Evolutionary conservation across 2,888 invertebrate species (phyloP), one percentile per base, ranked within the genome.

Genomic region (Frankliniella intonsa): DNA sequence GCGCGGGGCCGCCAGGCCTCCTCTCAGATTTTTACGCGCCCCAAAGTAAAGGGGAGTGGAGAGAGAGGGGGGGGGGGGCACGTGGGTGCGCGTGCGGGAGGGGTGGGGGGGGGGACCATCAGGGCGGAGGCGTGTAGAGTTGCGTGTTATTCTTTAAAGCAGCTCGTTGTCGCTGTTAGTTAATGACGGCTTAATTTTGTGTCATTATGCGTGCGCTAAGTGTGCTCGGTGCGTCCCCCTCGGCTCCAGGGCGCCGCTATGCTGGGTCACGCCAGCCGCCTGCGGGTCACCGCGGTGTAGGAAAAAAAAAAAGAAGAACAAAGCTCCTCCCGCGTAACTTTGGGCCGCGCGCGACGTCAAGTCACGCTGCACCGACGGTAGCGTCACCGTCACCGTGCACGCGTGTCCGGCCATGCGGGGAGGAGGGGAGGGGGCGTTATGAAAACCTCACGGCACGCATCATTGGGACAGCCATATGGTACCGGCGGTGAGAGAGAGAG

Each of bases 171-270:
- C 69, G 69, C 69, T 76, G 22, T 76, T 76, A 25, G 69, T 76
- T 76, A 76, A 76, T 76, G 69, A 76, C 69, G 69, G 69, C 69
- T 76, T 76, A 76, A 76, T 76, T 76, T 76, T 76, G 69, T 76
- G 69, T 76, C 69, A 76, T 76, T 76, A 76, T 76, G 69, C 69
- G 69, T 76, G 69, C 69, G 69, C 69, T 76, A 76, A 76, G 69
- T 76, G 69, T 76, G 69, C 69, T 76, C 22, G 22, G 69, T 76
- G 38, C 69, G 69, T 25, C 22, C 25, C 25, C 10, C 9, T 12
- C 22, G 22, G 38, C 38, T 5, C 38, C 38, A 38, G 38, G 38
- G 38, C 38, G 38, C 38, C n/a, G n/a, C 69, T 55, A 19, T 14
- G 17, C 55, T 19, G 55, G 5, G 55, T 55, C 55, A 55, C 55